These are phyloP conservation scores for Numida meleagris DNA, from an alignment of 2,113 vertebrate species.

Conservation along the genomic window DNA sequence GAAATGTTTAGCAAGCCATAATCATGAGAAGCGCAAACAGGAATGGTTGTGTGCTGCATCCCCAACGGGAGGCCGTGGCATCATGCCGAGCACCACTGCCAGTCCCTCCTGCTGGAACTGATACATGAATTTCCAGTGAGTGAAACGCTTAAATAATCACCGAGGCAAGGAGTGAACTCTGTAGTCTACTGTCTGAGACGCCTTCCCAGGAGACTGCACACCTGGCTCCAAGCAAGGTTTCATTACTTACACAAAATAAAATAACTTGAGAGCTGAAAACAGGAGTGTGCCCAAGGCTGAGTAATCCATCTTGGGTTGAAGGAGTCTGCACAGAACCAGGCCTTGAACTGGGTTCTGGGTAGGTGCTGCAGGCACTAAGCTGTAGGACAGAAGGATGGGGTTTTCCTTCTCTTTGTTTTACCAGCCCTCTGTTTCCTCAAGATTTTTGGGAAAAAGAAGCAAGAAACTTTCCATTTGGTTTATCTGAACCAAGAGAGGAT, in stretches of 20 bases:
- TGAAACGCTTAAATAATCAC: not conserved
- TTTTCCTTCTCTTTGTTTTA: not conserved
- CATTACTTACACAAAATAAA: not conserved
- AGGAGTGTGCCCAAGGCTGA: not conserved
- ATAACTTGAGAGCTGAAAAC: not conserved
- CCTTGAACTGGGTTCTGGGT: accelerated
- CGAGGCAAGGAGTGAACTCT: not conserved
- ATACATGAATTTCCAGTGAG: not conserved
- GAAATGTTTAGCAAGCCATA: not conserved
- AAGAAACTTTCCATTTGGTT: not conserved
- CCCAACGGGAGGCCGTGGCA: not conserved
- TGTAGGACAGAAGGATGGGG: not conserved
- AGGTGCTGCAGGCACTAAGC: not conserved
- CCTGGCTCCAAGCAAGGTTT: not conserved
- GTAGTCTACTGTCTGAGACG: not conserved
- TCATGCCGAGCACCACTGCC: not conserved
- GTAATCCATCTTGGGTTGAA: not conserved
- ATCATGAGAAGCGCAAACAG: not conserved
- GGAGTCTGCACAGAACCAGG: not conserved
- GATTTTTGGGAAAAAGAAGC: accelerated
- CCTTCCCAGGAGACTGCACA: not conserved
- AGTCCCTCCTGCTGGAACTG: accelerated
- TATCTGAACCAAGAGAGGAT: not conserved
- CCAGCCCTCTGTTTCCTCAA: not conserved
- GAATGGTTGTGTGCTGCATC: not conserved